Conservation (phyloP, 2,797 vertebrate species). For the Acestrorhynchus altus region DNA sequence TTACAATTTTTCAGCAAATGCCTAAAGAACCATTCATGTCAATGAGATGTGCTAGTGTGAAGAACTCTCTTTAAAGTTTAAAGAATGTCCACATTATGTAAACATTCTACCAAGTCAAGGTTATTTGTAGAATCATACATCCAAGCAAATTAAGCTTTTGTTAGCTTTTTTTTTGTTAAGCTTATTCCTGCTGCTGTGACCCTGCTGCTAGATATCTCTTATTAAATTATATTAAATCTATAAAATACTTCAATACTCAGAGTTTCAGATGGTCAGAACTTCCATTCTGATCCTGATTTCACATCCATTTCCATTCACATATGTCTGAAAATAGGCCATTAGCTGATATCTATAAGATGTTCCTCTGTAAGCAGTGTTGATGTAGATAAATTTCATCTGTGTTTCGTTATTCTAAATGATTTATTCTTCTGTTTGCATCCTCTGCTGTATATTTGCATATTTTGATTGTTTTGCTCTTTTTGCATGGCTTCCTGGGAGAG, state of each 20-base stretch:
- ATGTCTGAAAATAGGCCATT: conserved; percentile 15
- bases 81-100: neutral
- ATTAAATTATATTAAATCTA: neutral
- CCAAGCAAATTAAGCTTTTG: too few species aligned
- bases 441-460: conserved; percentile 56
- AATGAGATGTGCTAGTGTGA: too few species aligned
- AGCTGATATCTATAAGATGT: conserved; percentile 13
- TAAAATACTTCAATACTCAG: neutral
- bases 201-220: neutral
- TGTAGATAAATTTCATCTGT: conserved; percentile 47
- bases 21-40: too few species aligned
- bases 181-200: neutral
- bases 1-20: too few species aligned
- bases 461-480: conserved; percentile 54
- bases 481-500: conserved; percentile 39
- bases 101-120: neutral
- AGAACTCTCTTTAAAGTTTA: too few species aligned
- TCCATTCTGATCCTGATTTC: neutral
- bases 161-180: neutral
- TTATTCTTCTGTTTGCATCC: conserved; percentile 56
- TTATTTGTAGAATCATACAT: neutral
- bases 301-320: neutral
- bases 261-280: neutral
- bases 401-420: conserved; percentile 45
- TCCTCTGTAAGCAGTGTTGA: conserved; percentile 49